phyloP scores from a whole-genome alignment of 2,888 invertebrate genomes.

The Xestobium rufovillosum region DNA sequence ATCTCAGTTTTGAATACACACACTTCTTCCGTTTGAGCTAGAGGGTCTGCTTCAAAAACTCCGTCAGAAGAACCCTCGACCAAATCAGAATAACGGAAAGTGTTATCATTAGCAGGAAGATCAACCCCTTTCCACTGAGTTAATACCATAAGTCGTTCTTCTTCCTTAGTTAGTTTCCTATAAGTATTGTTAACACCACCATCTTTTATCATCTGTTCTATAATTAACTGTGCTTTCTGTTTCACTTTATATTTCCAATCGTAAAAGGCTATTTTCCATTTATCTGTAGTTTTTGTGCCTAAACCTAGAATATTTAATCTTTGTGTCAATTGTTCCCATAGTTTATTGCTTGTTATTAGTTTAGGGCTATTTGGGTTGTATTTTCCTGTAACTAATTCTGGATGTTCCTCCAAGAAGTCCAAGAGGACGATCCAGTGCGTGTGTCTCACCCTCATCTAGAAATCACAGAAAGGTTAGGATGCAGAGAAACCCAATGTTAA shows the following conservation, averaged over 20 bases:
- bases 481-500: no score
- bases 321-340: conserved; percentile 10
- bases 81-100: no score
- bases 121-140: no score
- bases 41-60: no score
- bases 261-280: conserved; percentile 10
- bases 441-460: conserved; percentile 6
- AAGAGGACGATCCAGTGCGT: conserved; percentile 11
- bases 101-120: no score
- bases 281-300: conserved; percentile 11
- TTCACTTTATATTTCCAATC: conserved; percentile 17
- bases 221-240: conserved; percentile 10
- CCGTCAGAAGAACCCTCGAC: no score
- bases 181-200: no score
- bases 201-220: conserved; percentile 3
- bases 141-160: no score
- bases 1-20: no score
- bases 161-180: no score
- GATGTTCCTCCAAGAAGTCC: conserved; percentile 11
- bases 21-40: no score
- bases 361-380: conserved; percentile 9
- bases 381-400: conserved; percentile 12
- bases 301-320: conserved; percentile 11
- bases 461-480: no score
- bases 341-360: conserved; percentile 5